Evolutionary conservation across 2,888 invertebrate species (phyloP).

Genomic region (Xanthorhoe designata): DNA sequence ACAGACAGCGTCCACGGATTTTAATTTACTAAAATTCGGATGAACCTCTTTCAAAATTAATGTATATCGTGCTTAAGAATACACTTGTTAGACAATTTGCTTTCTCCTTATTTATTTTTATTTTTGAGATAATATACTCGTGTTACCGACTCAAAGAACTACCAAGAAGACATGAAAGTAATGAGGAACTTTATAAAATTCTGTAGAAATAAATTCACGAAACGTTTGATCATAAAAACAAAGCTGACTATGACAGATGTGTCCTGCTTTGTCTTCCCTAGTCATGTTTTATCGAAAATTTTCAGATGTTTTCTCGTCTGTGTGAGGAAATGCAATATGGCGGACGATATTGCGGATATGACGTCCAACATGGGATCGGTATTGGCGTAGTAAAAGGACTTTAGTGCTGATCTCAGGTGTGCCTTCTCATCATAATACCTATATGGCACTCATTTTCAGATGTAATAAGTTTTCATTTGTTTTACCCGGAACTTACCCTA

Average conservation of each 20-base stretch:
- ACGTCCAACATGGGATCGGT: conserved; percentile 15
- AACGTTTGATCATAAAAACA: background rate
- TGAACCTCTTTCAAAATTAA: too few species aligned
- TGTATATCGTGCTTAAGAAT: too few species aligned
- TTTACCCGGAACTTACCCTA: background rate
- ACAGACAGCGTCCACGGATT: too few species aligned
- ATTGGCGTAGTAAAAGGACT: conserved; percentile 23
- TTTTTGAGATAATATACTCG: background rate
- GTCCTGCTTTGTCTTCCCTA: conserved; percentile 9
- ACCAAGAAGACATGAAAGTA: background rate
- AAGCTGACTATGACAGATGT: conserved; percentile 1
- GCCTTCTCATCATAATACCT: conserved; percentile 5
- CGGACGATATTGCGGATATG: conserved; percentile 27
- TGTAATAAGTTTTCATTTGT: conserved; percentile 6
- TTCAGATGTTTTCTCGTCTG: conserved; percentile 18
- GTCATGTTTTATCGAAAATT: conserved; percentile 14
- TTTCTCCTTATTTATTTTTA: too few species aligned
- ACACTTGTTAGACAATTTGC: too few species aligned
- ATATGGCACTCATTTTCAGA: conserved; percentile 8
- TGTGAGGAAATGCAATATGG: conserved; percentile 29
- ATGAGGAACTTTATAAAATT: background rate
- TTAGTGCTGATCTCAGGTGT: conserved; percentile 18
- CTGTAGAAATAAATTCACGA: background rate
- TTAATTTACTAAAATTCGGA: too few species aligned
- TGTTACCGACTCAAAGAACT: background rate